Evolutionary conservation across 1,140 invertebrate species (phyloP), one percentile per base, ranked within the genome.

Genomic region (Lysiphlebus fabarum): DNA sequence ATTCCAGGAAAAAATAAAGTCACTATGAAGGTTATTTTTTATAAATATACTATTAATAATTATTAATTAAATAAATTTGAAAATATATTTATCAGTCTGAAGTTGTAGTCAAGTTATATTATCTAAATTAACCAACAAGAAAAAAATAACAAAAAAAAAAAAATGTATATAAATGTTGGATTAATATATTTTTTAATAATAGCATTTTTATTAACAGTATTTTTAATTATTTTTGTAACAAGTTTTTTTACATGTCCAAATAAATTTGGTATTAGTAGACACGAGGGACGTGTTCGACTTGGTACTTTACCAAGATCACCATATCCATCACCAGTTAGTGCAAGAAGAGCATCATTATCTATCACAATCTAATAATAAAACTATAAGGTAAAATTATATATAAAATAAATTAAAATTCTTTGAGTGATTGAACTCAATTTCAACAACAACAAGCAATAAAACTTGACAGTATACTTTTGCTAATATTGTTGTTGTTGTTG

Each of bases 141-240:
- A 10, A 53, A 14, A 40, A 40, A n/a, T n/a, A n/a, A n/a, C n/a
- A n/a, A 26, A 33, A 51, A 37, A 7, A 51, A 37, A 37, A 57
- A 40, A 56, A 61, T 61, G 53, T 51, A 48, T 36, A 45, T n/a
- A n/a, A n/a, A n/a, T n/a, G n/a, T 61, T 37, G 59, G 54, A n/a
- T 12, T 64, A 36, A 58, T 64, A 38, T 64, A 64, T 53, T 53
- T 56, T 9, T 51, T 64, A 8, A 47, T 64, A 40, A 56, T 64
- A 50, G 59, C 54, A 2, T 34, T 40, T 42, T 37, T 61, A 6
- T 61, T 64, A 10, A 34, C 61, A 42, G n/a, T 56, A 26, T 64
- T 64, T 36, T 34, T 61, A 17, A 12, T 61, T 38, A 38, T 64
- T 49, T 61, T 61, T 40, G 26, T 56, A 36, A 44, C 43, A 33